Percentiles rank a stretch among this genome's conserved stretches.
These are phyloP conservation scores for Aulostomus chinensis DNA, from an alignment of 2,797 vertebrate species.

Conservation along the genomic window DNA sequence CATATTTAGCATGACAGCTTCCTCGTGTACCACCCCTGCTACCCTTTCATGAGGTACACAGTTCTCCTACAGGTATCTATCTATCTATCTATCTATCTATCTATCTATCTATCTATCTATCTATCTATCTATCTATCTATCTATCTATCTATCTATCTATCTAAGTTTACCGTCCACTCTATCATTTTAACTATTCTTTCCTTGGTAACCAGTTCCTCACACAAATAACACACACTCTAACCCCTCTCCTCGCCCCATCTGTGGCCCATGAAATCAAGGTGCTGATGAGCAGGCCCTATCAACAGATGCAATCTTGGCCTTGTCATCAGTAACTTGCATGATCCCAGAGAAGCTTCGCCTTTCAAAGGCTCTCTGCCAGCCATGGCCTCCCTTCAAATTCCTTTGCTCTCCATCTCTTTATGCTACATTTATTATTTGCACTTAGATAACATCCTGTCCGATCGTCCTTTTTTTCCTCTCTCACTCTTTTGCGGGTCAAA, in stretches of 20 bases:
- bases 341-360: slow-evolving; percentile 70
- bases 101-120: no score
- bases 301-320: slow-evolving; percentile 77
- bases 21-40: no score
- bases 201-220: no score
- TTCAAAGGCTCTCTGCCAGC: slow-evolving; percentile 71
- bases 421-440: slow-evolving; percentile 77
- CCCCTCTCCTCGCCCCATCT: slow-evolving; percentile 28
- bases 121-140: no score
- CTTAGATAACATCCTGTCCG: slow-evolving; percentile 73
- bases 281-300: slow-evolving; percentile 80
- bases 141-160: no score
- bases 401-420: slow-evolving; percentile 68
- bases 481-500: slow-evolving; percentile 46
- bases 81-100: no score
- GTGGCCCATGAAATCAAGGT: slow-evolving; percentile 66
- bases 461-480: slow-evolving; percentile 36
- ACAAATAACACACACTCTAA: slow-evolving; percentile 2
- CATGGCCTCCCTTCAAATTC: slow-evolving; percentile 65
- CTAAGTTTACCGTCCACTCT: no score
- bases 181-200: no score
- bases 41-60: no score
- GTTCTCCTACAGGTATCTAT: no score
- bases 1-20: no score
- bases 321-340: slow-evolving; percentile 75